Base-by-base conservation (phyloP, 2,113 vertebrate species). In the Elachura formosa region DNA sequence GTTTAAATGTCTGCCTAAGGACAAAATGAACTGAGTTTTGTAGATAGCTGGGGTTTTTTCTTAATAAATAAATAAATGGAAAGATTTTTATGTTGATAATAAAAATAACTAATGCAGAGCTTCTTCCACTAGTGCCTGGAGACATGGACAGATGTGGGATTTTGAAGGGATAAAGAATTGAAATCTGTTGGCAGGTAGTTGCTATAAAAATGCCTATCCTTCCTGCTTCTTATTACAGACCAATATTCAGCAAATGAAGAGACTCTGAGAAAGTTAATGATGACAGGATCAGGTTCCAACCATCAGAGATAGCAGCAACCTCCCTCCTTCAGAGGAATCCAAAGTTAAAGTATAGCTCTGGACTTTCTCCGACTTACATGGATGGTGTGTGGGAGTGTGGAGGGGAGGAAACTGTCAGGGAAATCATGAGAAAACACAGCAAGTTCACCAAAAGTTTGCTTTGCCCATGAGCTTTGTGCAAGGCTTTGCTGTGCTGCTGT, bases 11-110 rank as follows among this genome's bases (percentile, higher is more conserved):
- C 92, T 95, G 96, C 96, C 94, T 97, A 94, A 97, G 96, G 97
- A 97, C 92, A 97, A 96, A 95, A 96, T 1, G 66, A 96, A 93
- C 94, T 79, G 93, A 95, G 61, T 95, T 97, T 95, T 94, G 93
- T 94, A 97, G 96, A 97, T 97, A 97, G 93, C 90, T 95, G 73
- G 3, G 28, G 8, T 45, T 48, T 93, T 94, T 86, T 91, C 88
- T 96, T 96, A 96, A 94, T 93, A 97, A 97, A 97, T 97, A 97
- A 97, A 95, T 96, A 96, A 94, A 96, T 93, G 15, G 93, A 92
- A 94, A 97, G 95, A 97, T 97, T 96, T 96, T 97, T 97, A 97
- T 95, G 96, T 96, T 97, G 95, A 97, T 97, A 98, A 97, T 97
- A 97, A 97, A 97, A 97, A 96, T 96, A 96, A 97, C 87, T 91